Conservation (phyloP, 2,888 invertebrate species). For the Nomada hirtipes region DNA sequence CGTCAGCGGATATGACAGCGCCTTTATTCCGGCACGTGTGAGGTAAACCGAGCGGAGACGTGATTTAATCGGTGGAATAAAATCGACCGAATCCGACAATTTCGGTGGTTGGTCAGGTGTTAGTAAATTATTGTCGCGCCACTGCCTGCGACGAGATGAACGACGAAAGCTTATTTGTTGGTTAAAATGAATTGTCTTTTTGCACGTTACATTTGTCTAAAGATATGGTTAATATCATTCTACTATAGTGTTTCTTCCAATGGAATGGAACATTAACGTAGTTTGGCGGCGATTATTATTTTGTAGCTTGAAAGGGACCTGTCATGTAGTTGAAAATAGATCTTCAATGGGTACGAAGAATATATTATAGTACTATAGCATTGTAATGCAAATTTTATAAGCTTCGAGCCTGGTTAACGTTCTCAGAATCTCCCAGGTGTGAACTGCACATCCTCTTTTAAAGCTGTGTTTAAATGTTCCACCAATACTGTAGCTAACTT, state of each 20-base stretch:
- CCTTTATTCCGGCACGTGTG: conserved; percentile 55
- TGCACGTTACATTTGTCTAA: no score
- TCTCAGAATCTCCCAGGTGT: conserved; percentile 10
- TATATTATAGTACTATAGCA: not conserved
- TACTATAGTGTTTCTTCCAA: not conserved
- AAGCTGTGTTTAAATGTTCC: not conserved
- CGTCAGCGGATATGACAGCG: conserved; percentile 51
- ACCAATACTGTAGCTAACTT: not conserved
- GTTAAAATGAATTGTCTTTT: no score
- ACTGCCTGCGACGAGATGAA: no score
- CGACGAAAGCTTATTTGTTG: no score
- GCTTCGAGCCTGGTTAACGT: conserved; percentile 8
- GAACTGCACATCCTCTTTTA: conserved; percentile 2
- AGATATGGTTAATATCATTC: not conserved
- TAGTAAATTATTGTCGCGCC: no score
- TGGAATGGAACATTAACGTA: not conserved
- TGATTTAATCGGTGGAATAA: conserved; percentile 30
- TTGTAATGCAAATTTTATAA: conserved; percentile 34
- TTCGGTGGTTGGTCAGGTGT: no score
- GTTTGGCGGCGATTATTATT: not conserved
- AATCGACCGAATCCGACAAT: not conserved
- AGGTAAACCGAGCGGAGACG: conserved; percentile 52
- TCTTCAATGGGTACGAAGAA: not conserved
- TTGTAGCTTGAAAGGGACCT: not conserved
- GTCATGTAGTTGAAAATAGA: conserved; percentile 5